Percentiles rank a stretch among this genome's conserved stretches.
phyloP scores from a whole-genome alignment of 1,140 invertebrate species.

The Drosophila fuyamai region DNA sequence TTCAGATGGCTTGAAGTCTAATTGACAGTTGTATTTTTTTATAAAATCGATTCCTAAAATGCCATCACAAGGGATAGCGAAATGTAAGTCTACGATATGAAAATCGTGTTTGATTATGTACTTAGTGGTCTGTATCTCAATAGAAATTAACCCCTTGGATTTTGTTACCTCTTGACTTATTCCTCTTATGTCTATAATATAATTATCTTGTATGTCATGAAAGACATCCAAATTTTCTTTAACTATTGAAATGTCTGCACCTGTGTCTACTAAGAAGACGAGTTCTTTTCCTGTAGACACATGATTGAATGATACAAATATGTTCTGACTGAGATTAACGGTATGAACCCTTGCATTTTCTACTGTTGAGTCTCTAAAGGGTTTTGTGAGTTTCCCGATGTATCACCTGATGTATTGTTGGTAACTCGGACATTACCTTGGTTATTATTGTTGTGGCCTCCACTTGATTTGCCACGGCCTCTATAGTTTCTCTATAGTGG shows the following conservation, averaged over 20 bases:
- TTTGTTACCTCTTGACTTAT: constrained; percentile 15
- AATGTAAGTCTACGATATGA: not conserved
- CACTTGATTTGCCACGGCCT: too few relatives aligned
- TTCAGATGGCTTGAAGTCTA: too few relatives aligned
- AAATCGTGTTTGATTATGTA: constrained; percentile 8
- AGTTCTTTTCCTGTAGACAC: constrained; percentile 6
- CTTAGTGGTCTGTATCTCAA: constrained; percentile 18
- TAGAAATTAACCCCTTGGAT: constrained; percentile 8
- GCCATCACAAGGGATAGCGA: constrained; percentile 10
- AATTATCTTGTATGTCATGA: constrained; percentile 8
- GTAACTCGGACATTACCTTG: not conserved
- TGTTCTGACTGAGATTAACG: too few relatives aligned
- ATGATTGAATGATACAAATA: not conserved
- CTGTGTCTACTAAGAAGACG: constrained; percentile 22
- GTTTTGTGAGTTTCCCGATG: too few relatives aligned
- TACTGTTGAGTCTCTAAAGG: too few relatives aligned
- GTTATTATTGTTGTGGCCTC: too few relatives aligned
- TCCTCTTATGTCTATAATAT: constrained; percentile 22
- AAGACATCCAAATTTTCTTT: not conserved
- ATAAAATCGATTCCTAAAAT: constrained; percentile 23
- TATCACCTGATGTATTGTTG: too few relatives aligned
- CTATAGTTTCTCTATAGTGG: too few relatives aligned
- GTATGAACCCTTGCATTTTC: too few relatives aligned
- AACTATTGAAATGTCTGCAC: constrained; percentile 19
- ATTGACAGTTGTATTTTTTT: constrained; percentile 19